phyloP scores from a whole-genome alignment of 2,888 invertebrate species.

The Tipula confusa region DNA sequence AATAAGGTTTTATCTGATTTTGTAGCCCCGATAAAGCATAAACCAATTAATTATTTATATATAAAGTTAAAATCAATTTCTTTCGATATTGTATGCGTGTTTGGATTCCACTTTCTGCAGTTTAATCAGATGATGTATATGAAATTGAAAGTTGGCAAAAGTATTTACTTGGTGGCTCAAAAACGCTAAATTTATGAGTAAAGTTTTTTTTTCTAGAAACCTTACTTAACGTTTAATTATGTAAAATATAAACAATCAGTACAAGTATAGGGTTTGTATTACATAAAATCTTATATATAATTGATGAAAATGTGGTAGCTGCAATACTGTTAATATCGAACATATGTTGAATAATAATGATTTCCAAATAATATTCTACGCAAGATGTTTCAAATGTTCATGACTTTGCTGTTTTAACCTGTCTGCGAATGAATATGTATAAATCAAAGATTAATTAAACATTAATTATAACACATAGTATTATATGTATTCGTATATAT shows the following conservation, averaged over 20 bases:
- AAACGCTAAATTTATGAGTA: no score
- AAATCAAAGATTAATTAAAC: not conserved
- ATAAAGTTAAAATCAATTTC: not conserved
- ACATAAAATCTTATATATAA: not conserved
- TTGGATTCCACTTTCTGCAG: not conserved
- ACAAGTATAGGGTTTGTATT: no score
- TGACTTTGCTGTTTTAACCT: not conserved
- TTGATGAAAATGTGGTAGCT: constrained; percentile 9
- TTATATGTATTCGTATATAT: not conserved
- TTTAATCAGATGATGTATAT: not conserved
- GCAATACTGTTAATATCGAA: not conserved
- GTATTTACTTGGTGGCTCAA: no score
- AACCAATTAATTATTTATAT: not conserved
- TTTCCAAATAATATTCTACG: not conserved
- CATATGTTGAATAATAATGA: not conserved
- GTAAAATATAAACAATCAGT: no score
- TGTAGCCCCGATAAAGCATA: not conserved
- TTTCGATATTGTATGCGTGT: not conserved
- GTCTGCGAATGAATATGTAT: not conserved
- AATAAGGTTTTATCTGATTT: not conserved
- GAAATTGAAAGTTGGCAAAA: not conserved
- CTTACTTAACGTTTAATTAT: no score
- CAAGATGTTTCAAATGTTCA: not conserved
- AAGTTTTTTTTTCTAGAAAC: no score
- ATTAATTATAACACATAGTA: not conserved